These are phyloP conservation scores for Zygothrica quintamaculata DNA, from an alignment of 2,888 invertebrate genomes.

Conservation along the genomic window DNA sequence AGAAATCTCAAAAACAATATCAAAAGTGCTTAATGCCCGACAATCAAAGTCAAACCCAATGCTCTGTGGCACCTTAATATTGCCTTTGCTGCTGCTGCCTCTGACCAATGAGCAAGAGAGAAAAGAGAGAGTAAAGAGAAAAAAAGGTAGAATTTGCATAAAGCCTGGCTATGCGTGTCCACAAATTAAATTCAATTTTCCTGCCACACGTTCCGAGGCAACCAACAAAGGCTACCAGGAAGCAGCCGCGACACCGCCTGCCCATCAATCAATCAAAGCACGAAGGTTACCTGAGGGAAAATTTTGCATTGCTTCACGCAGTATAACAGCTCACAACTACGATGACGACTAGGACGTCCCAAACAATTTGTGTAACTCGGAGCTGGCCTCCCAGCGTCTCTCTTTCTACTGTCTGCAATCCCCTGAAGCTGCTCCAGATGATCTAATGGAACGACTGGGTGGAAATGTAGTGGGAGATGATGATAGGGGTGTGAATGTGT, in stretches of 20 bases:
- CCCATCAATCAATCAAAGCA: slow-evolving; percentile 79
- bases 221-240: slow-evolving; percentile 30
- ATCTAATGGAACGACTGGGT: slow-evolving; percentile 53
- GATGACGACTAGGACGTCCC: slow-evolving; percentile 50
- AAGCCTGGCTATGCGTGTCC: slow-evolving; percentile 62
- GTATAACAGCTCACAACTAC: slow-evolving; percentile 33
- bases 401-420: background rate
- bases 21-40: slow-evolving; percentile 72
- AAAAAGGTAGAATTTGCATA: slow-evolving; percentile 66
- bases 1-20: slow-evolving; percentile 69
- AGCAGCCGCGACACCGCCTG: slow-evolving; percentile 51
- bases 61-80: slow-evolving; percentile 26
- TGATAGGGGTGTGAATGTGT: too few relatives aligned
- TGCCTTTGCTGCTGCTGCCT: slow-evolving; percentile 19
- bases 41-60: slow-evolving; percentile 57
- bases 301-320: slow-evolving; percentile 77
- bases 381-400: slow-evolving; percentile 35
- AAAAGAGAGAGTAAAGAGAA: slow-evolving; percentile 13
- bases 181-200: slow-evolving; percentile 79
- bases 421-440: slow-evolving; percentile 22
- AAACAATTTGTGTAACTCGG: slow-evolving; percentile 67
- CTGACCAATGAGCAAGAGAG: slow-evolving; percentile 24
- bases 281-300: slow-evolving; percentile 77
- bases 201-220: slow-evolving; percentile 20
- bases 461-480: background rate